Base-by-base conservation (phyloP, 1,140 invertebrate species). In the Drosophila bocki region DNA sequence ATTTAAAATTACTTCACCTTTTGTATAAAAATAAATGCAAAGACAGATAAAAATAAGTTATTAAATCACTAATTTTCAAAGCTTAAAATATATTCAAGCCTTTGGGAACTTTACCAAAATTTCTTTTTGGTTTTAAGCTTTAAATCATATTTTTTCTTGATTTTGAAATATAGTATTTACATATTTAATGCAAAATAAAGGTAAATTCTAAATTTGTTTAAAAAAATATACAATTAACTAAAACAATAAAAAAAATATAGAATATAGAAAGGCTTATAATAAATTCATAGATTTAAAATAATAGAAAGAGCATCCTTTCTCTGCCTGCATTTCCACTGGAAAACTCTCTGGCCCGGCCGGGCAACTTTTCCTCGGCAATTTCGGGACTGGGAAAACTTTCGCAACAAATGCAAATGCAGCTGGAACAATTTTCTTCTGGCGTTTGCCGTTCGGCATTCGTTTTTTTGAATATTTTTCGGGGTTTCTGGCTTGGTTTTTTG, bases 331-430 rank as follows among this genome's bases (percentile, higher is more conserved):
- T 59, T 60, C 26, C 26, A 48, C 26, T 9, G 32, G 50, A 35
- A 53, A 53, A 53, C 17, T 53, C 17, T 11, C 13, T 29, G 17
- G 9, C 11, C n/a, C 4, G 41, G 48, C 60, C 51, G 47, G 54
- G 13, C 47, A 74, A 70, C 35, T 77, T 76, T 76, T 45, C 26
- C 50, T 68, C 37, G 19, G 74, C 63, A 77, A 77, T 77, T 77
- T 44, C 39, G 56, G n/a, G 32, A n/a, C 63, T 56, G 19, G 29
- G 33, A 77, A 70, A 78, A 68, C 26, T 78, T 78, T 78, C 12
- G 42, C 45, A 68, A 81, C 60, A 74, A 80, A 63, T 65, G 68
- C 61, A 62, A 86, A 78, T 79, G 69, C 65, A 51, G 56, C 72
- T 82, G 56, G 57, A 77, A 59, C 48, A 77, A 47, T 68, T 77